These are phyloP conservation scores for Sandelia bainsii DNA, from an alignment of 2,797 vertebrate species.

Conservation along the genomic window DNA sequence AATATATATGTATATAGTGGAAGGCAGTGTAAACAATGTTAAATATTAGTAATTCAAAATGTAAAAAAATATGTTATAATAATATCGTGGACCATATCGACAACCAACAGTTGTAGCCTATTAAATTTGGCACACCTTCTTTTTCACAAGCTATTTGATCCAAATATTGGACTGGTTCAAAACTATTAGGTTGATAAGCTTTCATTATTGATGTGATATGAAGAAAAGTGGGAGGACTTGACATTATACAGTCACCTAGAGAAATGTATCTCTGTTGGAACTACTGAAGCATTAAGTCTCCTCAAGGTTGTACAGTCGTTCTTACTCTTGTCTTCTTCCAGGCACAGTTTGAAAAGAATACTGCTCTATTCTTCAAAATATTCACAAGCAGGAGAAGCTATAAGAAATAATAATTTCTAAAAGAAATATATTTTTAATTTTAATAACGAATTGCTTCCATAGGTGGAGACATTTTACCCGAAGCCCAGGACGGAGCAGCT, in stretches of 20 bases:
- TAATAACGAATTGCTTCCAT: slow-evolving; percentile 12
- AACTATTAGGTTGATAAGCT: background rate
- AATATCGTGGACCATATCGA: no score
- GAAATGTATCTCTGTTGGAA: background rate
- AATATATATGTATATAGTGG: no score
- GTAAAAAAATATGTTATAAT: no score
- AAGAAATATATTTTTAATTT: background rate
- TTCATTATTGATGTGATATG: background rate
- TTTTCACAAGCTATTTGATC: background rate
- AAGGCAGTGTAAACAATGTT: no score
- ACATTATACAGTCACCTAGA: background rate
- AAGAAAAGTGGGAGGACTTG: background rate
- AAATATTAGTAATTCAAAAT: no score
- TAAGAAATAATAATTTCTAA: background rate
- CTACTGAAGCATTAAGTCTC: background rate
- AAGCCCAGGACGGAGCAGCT: slow-evolving; percentile 84
- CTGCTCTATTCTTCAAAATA: background rate
- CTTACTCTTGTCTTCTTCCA: background rate
- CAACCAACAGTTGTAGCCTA: background rate
- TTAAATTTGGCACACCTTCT: background rate
- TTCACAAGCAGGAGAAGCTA: background rate
- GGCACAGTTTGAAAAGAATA: background rate
- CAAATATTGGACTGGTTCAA: background rate
- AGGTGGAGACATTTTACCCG: slow-evolving; percentile 84
- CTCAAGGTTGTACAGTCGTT: background rate